phyloP scores from a whole-genome alignment of 2,888 invertebrate species.

The Hypselothyrea guttata region DNA sequence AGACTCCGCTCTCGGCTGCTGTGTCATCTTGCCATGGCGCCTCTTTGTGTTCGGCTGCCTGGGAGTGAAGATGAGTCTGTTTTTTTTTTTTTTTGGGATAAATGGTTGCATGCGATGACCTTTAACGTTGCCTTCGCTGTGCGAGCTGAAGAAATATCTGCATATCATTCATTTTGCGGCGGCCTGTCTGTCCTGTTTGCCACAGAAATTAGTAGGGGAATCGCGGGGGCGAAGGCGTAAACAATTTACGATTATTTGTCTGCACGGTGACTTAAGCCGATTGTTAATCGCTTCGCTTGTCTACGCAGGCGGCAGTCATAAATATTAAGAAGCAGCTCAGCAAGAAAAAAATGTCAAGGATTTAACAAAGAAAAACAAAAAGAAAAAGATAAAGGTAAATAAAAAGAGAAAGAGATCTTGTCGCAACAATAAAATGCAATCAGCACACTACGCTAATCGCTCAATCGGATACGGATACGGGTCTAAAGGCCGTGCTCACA shows the following conservation, averaged over 20 bases:
- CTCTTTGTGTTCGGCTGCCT: conserved; percentile 62
- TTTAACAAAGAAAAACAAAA: conserved; percentile 44
- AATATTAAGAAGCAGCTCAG: conserved; percentile 36
- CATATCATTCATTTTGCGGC: conserved; percentile 66
- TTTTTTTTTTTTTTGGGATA: conserved; percentile 15
- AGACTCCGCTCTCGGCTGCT: conserved; percentile 45
- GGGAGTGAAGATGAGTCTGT: conserved; percentile 32
- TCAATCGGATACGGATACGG: conserved; percentile 30
- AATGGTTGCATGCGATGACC: conserved; percentile 45
- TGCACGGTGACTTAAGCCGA: conserved; percentile 30
- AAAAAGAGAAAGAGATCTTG: conserved; percentile 32
- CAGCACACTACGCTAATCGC: conserved; percentile 48
- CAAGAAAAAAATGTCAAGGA: conserved; percentile 62
- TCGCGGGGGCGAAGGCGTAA: conserved; percentile 52
- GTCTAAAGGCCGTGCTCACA: conserved; percentile 32
- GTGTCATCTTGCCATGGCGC: conserved; percentile 67
- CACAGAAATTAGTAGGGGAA: conserved; percentile 53
- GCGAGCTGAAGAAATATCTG: conserved; percentile 50
- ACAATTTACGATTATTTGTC: conserved; percentile 74
- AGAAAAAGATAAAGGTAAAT: conserved; percentile 41
- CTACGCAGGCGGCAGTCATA: conserved; percentile 52
- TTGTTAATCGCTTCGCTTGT: conserved; percentile 43
- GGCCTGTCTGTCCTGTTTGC: conserved; percentile 11
- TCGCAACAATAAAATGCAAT: conserved; percentile 56
- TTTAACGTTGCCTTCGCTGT: conserved; percentile 70